Conservation (phyloP, 2,797 vertebrate genomes). For the Lepidocolaptes lacrymiger region DNA sequence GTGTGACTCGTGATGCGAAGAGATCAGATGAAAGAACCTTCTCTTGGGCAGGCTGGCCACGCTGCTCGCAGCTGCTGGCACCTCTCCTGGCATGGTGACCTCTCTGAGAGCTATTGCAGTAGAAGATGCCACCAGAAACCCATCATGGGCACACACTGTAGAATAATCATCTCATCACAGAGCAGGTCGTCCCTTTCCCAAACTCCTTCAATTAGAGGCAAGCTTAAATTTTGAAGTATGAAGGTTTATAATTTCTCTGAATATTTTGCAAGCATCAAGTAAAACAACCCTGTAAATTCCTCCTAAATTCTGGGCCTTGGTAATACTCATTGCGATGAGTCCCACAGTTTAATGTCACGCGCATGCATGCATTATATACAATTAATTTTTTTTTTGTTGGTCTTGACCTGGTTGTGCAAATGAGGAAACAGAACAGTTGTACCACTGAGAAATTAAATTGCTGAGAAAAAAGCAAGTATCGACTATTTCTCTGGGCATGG, state of each 20-base stretch:
- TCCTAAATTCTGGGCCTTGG: background rate
- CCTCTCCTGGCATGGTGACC: background rate
- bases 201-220: accelerated
- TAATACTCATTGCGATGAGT: accelerated
- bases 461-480: background rate
- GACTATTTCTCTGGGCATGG: background rate
- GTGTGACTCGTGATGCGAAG: background rate
- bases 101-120: background rate
- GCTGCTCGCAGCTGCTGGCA: background rate
- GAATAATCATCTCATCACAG: accelerated
- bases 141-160: background rate
- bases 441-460: background rate
- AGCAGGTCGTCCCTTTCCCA: background rate
- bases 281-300: background rate
- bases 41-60: background rate
- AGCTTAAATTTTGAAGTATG: background rate
- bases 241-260: background rate
- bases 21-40: background rate
- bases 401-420: background rate
- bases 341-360: background rate
- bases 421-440: background rate
- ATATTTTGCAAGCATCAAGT: background rate
- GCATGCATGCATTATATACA: accelerated
- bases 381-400: background rate
- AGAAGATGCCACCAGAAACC: background rate